These are phyloP conservation scores for Chinchilla lanigera DNA, from an alignment of 2,113 vertebrate genomes.

Conservation along the genomic window DNA sequence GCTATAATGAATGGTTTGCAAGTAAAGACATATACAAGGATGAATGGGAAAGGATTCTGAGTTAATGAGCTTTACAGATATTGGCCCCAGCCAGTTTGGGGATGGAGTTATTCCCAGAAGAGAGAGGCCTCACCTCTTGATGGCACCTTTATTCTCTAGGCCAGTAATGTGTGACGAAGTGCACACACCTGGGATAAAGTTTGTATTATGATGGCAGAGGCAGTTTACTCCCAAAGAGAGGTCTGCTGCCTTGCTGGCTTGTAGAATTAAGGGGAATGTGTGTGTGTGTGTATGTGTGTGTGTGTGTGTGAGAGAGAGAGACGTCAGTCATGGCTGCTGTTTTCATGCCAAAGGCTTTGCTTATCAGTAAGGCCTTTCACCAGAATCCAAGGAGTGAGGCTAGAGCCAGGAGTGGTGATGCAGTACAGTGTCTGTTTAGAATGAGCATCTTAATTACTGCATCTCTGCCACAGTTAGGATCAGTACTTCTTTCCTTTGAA, in stretches of 20 bases:
- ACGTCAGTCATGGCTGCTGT: not conserved
- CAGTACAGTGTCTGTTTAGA: not conserved
- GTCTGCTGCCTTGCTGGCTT: not conserved
- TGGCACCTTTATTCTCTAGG: conserved; percentile 12
- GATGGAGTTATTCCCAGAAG: conserved; percentile 64
- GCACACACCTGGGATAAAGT: not conserved
- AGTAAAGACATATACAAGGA: conserved; percentile 73
- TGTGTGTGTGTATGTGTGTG: not conserved
- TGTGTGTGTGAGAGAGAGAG: too few relatives aligned
- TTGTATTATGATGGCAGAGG: not conserved
- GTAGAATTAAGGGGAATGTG: not conserved
- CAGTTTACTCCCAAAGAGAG: not conserved
- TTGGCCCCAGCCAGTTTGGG: conserved; percentile 39
- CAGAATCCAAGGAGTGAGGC: not conserved
- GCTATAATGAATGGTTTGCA: conserved; percentile 70
- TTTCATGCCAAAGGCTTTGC: not conserved
- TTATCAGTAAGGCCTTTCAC: not conserved
- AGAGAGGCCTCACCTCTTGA: conserved; percentile 19
- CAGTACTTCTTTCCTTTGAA: not conserved
- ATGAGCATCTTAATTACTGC: not conserved
- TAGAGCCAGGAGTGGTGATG: too few relatives aligned
- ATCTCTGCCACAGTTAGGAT: not conserved
- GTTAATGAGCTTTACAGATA: conserved; percentile 75
- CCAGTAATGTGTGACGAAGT: not conserved
- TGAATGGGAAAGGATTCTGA: conserved; percentile 65